A percentile compares a stretch with the other conserved stretches of the same genome.
Conservation (phyloP, 1,140 invertebrate genomes). For the Drosophila lini region DNA sequence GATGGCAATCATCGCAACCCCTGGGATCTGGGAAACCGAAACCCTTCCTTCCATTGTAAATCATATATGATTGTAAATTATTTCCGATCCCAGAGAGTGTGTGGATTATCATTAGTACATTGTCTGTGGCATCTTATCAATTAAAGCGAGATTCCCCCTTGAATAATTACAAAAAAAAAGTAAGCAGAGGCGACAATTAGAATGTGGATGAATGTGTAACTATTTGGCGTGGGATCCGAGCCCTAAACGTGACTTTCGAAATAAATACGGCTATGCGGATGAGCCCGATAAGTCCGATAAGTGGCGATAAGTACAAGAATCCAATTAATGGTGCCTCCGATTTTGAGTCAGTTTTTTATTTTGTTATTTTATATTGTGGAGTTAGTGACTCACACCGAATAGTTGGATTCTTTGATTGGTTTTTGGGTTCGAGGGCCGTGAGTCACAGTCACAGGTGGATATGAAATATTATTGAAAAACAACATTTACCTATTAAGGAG, state of each 20-base stretch:
- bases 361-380: neutral
- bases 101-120: constrained; percentile 35
- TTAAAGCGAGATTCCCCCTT: constrained; percentile 31
- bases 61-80: constrained; percentile 28
- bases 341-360: constrained; percentile 9
- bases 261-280: constrained; percentile 15
- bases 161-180: constrained; percentile 32
- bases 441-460: constrained; percentile 15
- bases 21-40: constrained; percentile 16
- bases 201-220: constrained; percentile 30
- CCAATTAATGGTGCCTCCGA: constrained; percentile 22
- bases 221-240: constrained; percentile 12
- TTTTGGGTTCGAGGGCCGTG: neutral
- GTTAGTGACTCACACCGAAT: constrained; percentile 9
- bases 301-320: constrained; percentile 30
- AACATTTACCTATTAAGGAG: constrained; percentile 48
- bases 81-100: constrained; percentile 21
- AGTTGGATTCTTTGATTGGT: constrained; percentile 18
- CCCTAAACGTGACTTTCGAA: constrained; percentile 28
- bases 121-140: constrained; percentile 49
- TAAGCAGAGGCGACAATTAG: constrained; percentile 40
- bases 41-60: constrained; percentile 32
- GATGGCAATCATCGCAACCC: constrained; percentile 36
- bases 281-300: constrained; percentile 11
- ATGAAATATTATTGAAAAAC: neutral